phyloP scores from a whole-genome alignment of 2,888 invertebrate species.

The Oeneis ivallda region DNA sequence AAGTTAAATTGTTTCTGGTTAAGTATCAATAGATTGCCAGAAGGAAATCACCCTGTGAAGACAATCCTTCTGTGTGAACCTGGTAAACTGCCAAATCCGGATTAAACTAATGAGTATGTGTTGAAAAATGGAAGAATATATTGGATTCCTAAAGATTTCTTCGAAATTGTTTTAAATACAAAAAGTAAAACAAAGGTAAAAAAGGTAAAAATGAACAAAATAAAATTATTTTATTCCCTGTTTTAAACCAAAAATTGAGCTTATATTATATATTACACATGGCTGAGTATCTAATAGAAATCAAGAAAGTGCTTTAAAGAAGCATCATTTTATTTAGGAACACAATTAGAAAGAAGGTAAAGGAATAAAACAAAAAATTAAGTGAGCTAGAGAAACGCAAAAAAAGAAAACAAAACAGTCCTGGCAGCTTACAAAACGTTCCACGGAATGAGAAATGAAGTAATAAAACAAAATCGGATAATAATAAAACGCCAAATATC shows the following conservation, averaged over 20 bases:
- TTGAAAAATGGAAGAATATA: neutral
- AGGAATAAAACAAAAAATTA: neutral
- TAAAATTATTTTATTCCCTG: no score
- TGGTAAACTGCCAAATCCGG: conserved; percentile 1
- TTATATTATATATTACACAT: no score
- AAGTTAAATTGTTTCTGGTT: neutral
- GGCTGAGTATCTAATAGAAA: no score
- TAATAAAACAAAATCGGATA: conserved; percentile 61
- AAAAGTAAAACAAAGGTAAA: no score
- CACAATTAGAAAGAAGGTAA: neutral
- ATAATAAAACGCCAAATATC: conserved; percentile 60
- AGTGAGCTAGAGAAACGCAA: neutral
- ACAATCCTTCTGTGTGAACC: neutral
- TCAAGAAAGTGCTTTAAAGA: no score
- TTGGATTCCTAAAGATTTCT: neutral
- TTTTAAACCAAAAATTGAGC: no score
- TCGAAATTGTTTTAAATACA: no score
- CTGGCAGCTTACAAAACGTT: conserved; percentile 60
- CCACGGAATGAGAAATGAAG: conserved; percentile 56
- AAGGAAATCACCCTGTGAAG: no score
- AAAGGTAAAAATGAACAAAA: no score
- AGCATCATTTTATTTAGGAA: no score
- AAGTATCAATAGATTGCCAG: neutral
- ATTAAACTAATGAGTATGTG: conserved; percentile 2
- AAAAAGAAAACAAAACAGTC: conserved; percentile 36